Base-by-base conservation (phyloP, 2,888 invertebrate genomes). In the Lutraria lutraria region DNA sequence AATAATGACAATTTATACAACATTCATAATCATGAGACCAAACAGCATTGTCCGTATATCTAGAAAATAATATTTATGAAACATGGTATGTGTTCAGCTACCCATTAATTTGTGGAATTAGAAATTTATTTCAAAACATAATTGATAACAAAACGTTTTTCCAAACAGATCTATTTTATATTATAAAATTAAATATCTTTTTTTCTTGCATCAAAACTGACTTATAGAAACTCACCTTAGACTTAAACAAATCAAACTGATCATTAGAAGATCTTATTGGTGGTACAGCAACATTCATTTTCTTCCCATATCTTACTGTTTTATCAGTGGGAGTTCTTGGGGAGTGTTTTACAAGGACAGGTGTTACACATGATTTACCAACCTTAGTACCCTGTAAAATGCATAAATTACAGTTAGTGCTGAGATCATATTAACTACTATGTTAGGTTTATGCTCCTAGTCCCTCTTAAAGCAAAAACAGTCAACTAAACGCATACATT, bases 281-380 rank as follows among this genome's bases (percentile, higher is more conserved):
- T 43, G 89, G 88, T 72, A 93, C 52, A 52, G 90, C 54, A 81
- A 89, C 86, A 31, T 83, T 79, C 25, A 53, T 63, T 54, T 31
- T 72, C 63, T 19, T 87, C 12, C 89, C 86, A 76, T 76, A 76
- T 31, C 76, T 3, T 0, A 76, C 76, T 25, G 76, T 19, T 76
- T 76, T 76, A 2, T 76, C 76, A 76, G 12, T 76, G 63, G 90
- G 91, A 86, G 92, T 88, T 43, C 63, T 89, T 54, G 94, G 94
- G 56, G 94, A 94, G 72, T 93, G 93, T 76, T 92, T 91, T 29
- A 94, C 81, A 53, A 91, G 86, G 13, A 94, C 81, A 34, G 94
- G 94, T 29, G 93, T 93, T 54, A 81, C 88, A 81, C 88, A 84
- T 0, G 25, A 29, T 53, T 76, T 84, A 19, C 83, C 68, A 68